Percentiles rank a stretch among this genome's conserved stretches.
Conservation (phyloP, 1,140 invertebrate genomes). For the Melitaea cinxia region DNA sequence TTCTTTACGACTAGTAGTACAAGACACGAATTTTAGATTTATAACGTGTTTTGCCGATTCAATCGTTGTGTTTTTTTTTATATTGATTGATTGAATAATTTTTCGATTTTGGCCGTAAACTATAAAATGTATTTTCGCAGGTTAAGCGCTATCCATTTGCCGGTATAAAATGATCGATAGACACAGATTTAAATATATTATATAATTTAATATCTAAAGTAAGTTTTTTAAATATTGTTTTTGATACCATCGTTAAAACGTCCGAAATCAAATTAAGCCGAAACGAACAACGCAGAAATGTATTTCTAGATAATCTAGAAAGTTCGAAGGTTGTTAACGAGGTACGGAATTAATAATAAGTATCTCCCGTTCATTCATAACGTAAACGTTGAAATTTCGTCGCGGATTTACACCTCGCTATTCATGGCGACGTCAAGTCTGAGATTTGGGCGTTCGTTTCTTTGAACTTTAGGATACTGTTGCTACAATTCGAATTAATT, state of each 20-base stretch:
- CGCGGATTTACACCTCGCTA: neutral
- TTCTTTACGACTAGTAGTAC: too few relatives aligned
- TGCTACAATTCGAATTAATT: neutral
- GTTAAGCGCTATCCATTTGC: too few relatives aligned
- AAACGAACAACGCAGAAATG: conserved; percentile 13
- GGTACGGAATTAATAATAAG: conserved; percentile 20
- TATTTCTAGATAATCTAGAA: conserved; percentile 27
- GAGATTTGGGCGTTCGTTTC: conserved; percentile 10
- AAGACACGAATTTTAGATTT: too few relatives aligned
- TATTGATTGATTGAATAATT: too few relatives aligned
- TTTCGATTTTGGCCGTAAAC: too few relatives aligned
- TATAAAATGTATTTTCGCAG: too few relatives aligned
- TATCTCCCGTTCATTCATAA: conserved; percentile 7
- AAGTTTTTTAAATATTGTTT: neutral
- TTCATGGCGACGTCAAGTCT: neutral
- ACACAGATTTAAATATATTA: too few relatives aligned
- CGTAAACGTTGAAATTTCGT: conserved; percentile 12
- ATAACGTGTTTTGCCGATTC: too few relatives aligned
- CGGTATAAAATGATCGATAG: too few relatives aligned
- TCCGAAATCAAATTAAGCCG: neutral
- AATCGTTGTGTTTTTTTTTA: too few relatives aligned
- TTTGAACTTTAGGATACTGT: conserved; percentile 7
- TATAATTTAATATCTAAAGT: too few relatives aligned
- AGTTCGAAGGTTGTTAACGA: conserved; percentile 28
- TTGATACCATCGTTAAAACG: neutral